phyloP scores from a whole-genome alignment of 2,888 invertebrate species.

The Aphodius granarius region DNA sequence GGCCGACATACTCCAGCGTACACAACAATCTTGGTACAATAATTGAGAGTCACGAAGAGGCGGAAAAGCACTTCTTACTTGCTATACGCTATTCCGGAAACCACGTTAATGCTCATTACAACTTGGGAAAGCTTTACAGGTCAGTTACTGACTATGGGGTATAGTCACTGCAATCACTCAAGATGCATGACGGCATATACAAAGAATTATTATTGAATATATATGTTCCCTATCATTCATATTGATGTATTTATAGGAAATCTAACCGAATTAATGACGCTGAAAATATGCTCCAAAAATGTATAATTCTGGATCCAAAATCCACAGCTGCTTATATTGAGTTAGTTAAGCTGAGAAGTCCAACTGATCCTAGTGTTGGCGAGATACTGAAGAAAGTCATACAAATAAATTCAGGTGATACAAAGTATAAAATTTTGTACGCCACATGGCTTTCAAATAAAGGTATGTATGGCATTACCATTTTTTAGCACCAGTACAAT shows the following conservation, averaged over 20 bases:
- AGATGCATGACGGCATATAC: no score
- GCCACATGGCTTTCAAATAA: constrained; percentile 71
- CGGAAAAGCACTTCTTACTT: constrained; percentile 76
- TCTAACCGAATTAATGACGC: constrained; percentile 68
- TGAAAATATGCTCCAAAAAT: constrained; percentile 68
- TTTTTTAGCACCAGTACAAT: background rate
- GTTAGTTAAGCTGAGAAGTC: constrained; percentile 61
- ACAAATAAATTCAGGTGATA: constrained; percentile 67
- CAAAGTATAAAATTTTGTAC: constrained; percentile 71
- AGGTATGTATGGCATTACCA: constrained; percentile 54
- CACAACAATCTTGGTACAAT: constrained; percentile 86
- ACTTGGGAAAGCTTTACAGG: constrained; percentile 82
- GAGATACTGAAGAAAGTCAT: constrained; percentile 64
- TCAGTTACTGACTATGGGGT: no score
- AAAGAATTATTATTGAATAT: no score
- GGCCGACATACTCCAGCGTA: constrained; percentile 84
- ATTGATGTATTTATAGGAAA: constrained; percentile 65
- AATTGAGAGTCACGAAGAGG: constrained; percentile 66
- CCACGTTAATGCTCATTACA: constrained; percentile 83
- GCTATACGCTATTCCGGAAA: constrained; percentile 73
- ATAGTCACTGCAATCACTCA: background rate
- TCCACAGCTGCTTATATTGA: constrained; percentile 73
- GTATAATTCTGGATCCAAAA: constrained; percentile 66
- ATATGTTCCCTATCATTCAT: no score
- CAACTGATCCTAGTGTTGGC: constrained; percentile 60